Conservation (phyloP, 1,140 invertebrate genomes). For the Drosophila bocqueti region DNA sequence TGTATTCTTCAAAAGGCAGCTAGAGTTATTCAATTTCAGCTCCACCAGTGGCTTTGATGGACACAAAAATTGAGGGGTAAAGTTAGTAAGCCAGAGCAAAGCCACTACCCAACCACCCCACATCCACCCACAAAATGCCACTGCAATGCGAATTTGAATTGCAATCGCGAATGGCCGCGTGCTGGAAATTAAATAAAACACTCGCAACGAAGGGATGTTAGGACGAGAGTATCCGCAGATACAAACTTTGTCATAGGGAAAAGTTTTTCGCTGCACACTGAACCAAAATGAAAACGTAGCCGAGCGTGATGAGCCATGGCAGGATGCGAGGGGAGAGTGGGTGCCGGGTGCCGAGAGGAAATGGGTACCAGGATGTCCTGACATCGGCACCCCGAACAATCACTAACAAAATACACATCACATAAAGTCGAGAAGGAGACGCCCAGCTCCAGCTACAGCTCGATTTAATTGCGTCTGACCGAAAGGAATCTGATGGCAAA, state of each 20-base stretch:
- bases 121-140: conserved; percentile 6
- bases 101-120: neutral
- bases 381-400: conserved; percentile 44
- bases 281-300: conserved; percentile 61
- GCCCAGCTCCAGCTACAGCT: conserved; percentile 28
- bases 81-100: conserved; percentile 35
- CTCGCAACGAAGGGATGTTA: conserved; percentile 45
- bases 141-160: conserved; percentile 57
- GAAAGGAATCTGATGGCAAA: conserved; percentile 49
- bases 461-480: conserved; percentile 68
- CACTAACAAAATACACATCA: conserved; percentile 30
- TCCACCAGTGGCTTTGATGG: conserved; percentile 41
- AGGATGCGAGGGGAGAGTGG: neutral
- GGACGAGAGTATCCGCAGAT: conserved; percentile 53
- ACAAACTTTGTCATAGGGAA: conserved; percentile 63
- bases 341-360: neutral
- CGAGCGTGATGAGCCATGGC: conserved; percentile 41
- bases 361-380: conserved; percentile 23
- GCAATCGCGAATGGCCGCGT: conserved; percentile 64
- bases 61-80: conserved; percentile 18
- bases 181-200: conserved; percentile 69
- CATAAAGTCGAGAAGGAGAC: conserved; percentile 35
- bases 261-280: conserved; percentile 58
- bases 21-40: conserved; percentile 30
- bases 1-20: conserved; percentile 5